A percentile compares a stretch with the other conserved stretches of the same genome.
phyloP scores from a whole-genome alignment of 2,888 invertebrate species.

The Cheilosia variabilis region DNA sequence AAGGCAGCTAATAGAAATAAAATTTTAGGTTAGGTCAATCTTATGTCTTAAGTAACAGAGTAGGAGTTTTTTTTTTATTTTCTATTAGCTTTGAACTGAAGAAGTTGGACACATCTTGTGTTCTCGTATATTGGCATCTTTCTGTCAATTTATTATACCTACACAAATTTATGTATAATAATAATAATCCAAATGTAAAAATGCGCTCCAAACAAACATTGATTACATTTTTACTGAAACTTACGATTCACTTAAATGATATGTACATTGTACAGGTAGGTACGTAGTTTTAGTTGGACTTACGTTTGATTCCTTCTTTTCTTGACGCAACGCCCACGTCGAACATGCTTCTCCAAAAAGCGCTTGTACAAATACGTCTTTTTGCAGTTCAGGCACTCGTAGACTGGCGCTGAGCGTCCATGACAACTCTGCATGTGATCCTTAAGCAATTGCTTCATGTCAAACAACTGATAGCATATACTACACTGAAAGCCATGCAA shows the following conservation, averaged over 20 bases:
- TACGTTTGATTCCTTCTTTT: constrained; percentile 83
- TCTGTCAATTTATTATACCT: too few species aligned
- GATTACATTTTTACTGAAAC: neutral
- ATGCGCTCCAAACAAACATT: too few species aligned
- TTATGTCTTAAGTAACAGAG: too few species aligned
- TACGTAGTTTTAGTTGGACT: constrained; percentile 69
- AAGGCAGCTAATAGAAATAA: too few species aligned
- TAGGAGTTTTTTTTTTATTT: too few species aligned
- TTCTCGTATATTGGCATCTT: too few species aligned
- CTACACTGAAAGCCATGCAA: constrained; percentile 81
- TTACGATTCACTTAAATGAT: neutral
- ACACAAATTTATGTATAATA: too few species aligned
- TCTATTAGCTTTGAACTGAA: too few species aligned
- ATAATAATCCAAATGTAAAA: neutral
- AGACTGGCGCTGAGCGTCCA: constrained; percentile 81
- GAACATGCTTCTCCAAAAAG: constrained; percentile 83
- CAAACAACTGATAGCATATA: constrained; percentile 81
- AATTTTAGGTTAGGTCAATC: too few species aligned
- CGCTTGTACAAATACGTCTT: constrained; percentile 83
- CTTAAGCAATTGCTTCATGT: constrained; percentile 82
- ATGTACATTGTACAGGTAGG: too few species aligned
- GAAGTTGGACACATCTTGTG: too few species aligned
- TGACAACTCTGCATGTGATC: constrained; percentile 83
- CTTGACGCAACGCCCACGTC: constrained; percentile 82
- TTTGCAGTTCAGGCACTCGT: constrained; percentile 82